Conservation (phyloP, 2,797 vertebrate species). For the Catostomus latipinnis region DNA sequence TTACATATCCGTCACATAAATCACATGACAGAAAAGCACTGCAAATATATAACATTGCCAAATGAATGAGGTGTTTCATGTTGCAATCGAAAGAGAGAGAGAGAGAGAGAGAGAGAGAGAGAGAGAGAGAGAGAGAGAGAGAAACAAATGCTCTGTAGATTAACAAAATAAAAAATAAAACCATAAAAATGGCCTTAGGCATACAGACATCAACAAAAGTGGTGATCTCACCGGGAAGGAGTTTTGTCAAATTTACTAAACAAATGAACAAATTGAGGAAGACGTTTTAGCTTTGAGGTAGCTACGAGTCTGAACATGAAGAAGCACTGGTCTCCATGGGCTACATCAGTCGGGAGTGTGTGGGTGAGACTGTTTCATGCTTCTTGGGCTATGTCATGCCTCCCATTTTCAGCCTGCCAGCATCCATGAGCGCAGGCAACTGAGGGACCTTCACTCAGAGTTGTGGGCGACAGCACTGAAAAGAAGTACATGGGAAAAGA, state of each 20-base stretch:
- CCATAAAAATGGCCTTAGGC: background rate
- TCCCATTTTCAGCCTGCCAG: constrained; percentile 57
- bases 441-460: constrained; percentile 50
- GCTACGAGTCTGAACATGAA: constrained; percentile 3
- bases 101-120: too few relatives aligned
- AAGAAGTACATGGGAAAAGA: constrained; percentile 15
- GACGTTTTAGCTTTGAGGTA: constrained; percentile 14
- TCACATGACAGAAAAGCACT: constrained; percentile 17
- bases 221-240: constrained; percentile 39
- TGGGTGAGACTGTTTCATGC: constrained; percentile 55
- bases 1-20: constrained; percentile 43
- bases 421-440: constrained; percentile 40
- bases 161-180: constrained; percentile 20
- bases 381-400: constrained; percentile 49
- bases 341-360: constrained; percentile 21
- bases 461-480: constrained; percentile 1
- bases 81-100: background rate
- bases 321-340: constrained; percentile 27
- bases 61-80: constrained; percentile 13
- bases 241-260: constrained; percentile 24
- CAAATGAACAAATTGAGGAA: constrained; percentile 28
- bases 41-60: constrained; percentile 7
- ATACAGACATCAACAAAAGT: background rate
- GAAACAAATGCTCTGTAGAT: constrained; percentile 26
- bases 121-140: background rate